Evolutionary conservation across 2,113 vertebrate genomes (phyloP), one percentile per base, ranked within the genome.

Genomic region (Chascanopsetta lugubris): DNA sequence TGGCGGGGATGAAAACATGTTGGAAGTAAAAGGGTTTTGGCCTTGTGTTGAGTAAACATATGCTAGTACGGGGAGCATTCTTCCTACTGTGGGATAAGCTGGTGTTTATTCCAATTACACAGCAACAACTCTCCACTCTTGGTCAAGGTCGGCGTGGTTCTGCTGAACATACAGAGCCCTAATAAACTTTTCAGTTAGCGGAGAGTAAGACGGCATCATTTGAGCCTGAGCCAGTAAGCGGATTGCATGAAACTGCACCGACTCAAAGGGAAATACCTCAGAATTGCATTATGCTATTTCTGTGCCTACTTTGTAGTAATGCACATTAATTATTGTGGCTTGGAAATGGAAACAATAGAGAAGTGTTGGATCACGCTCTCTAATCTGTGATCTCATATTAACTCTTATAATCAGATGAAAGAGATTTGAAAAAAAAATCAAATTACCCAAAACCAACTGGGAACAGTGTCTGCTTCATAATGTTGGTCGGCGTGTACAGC

Each of bases 81-180:
- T 83, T 75, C 25, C n/a, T 8, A 17, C 38, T 45, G 74, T 65
- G 64, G 67, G 78, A 88, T 89, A 85, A 90, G 88, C 64, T 64
- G 84, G 30, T 82, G 86, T 87, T 89, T 85, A 87, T 79, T 84
- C 79, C 84, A 83, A 84, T 92, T 86, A 86, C 80, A 70, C 65
- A 61, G 20, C 58, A 58, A 70, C 56, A 61, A 0, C 32, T 40
- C 65, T 77, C 75, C 61, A 36, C 69, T 86, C 60, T 62, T 32
- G 61, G 71, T 83, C 80, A 88, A 90, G 88, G 89, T 85, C 69
- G 67, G 63, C 67, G 34, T 64, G 75, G 71, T 85, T 77, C n/a
- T 59, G 36, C 70, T 69, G 61, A 66, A 75, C 61, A 66, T 54
- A 49, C 17, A 27, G n/a, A n/a, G 50, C 61, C 59, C 69, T 80